Evolutionary conservation across 2,113 vertebrate species (phyloP).

Genomic region (Willisornis vidua): DNA sequence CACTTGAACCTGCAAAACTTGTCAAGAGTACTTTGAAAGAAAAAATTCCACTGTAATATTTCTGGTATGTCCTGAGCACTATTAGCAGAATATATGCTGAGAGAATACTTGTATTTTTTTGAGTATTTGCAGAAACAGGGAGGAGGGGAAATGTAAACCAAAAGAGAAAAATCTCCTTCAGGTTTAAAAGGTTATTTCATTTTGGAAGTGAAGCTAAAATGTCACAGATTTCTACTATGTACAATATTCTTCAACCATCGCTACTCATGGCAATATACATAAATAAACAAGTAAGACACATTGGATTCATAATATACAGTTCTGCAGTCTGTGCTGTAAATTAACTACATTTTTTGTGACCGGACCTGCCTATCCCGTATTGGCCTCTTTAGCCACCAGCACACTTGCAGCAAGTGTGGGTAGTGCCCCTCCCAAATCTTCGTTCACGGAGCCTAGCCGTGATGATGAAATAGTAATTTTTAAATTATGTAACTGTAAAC

Average conservation of each 20-base stretch:
- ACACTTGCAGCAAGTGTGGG: no score
- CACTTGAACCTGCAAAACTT: not conserved
- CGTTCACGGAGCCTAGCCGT: no score
- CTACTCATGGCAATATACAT: not conserved
- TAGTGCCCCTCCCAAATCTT: no score
- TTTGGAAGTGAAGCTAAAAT: not conserved
- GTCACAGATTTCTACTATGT: not conserved
- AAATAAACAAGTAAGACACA: not conserved
- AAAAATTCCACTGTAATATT: not conserved
- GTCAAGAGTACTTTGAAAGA: not conserved
- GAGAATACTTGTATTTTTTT: not conserved
- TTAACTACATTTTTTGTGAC: not conserved
- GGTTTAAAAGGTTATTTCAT: not conserved
- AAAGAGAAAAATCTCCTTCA: not conserved
- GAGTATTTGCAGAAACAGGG: not conserved
- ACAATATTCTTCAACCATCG: not conserved
- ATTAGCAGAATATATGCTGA: not conserved
- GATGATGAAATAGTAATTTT: not conserved
- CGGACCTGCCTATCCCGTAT: no score
- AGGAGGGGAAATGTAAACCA: not conserved
- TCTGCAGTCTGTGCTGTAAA: not conserved
- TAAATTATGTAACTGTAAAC: not conserved
- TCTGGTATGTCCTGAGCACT: not conserved
- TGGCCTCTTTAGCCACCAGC: no score
- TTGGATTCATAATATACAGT: not conserved